Percentiles rank a stretch among this genome's conserved stretches.
phyloP scores from a whole-genome alignment of 2,113 vertebrate species.

The Neoarius graeffei region DNA sequence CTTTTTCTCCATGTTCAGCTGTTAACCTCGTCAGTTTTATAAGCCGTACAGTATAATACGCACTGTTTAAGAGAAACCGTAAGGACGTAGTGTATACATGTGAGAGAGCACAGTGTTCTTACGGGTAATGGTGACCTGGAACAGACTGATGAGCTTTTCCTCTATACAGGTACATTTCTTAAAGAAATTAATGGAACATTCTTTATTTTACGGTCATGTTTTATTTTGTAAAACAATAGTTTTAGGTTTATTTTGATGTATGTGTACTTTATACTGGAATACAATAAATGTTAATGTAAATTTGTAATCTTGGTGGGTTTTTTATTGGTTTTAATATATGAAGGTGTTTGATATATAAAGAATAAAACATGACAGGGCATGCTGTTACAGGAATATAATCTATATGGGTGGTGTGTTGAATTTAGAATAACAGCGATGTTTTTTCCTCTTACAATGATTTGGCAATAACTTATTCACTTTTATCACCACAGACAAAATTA shows the following conservation, averaged over 20 bases:
- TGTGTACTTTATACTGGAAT: background rate
- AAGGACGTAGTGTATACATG: background rate
- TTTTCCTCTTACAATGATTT: background rate
- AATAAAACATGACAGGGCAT: background rate
- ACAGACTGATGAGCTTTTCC: background rate
- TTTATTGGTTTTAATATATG: background rate
- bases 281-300: background rate
- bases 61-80: background rate
- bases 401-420: background rate
- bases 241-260: slow-evolving; percentile 2
- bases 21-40: background rate
- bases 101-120: background rate
- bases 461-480: background rate
- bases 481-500: background rate
- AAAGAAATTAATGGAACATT: background rate
- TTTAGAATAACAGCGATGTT: background rate
- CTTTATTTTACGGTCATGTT: background rate
- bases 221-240: slow-evolving; percentile 1
- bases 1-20: background rate
- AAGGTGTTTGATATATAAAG: background rate
- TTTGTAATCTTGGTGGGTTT: background rate
- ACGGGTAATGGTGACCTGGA: background rate
- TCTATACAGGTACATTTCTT: background rate
- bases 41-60: background rate
- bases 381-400: background rate